Base-by-base conservation (phyloP, 2,113 vertebrate genomes). In the Callopanchax toddi region DNA sequence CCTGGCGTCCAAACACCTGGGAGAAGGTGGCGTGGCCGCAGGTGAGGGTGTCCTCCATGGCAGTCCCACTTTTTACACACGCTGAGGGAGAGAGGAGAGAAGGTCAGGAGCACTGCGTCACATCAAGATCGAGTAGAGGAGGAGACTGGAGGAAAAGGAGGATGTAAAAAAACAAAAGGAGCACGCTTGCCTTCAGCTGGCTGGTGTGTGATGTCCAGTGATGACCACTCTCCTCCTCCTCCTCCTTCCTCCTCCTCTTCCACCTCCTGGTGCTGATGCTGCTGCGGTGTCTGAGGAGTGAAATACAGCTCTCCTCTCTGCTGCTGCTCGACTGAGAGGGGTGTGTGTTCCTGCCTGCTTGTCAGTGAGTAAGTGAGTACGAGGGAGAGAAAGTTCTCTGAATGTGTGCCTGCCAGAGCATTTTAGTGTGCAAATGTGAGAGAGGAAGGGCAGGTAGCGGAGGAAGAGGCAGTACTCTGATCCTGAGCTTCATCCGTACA, bases 1-100 rank as follows among this genome's bases (percentile, higher is more conserved):
- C 92, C 85, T 93, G 92, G 23, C 89, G 92, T 70, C 92, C 92
- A 15, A 93, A 93, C 85, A 93, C 92, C 90, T 93, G 92, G 67
- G 92, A 91, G 67, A 92, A 92, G 71, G 92, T 91, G 79, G 85
- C 79, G 16, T 88, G 86, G 79, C 89, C 89, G 88, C 89, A 93
- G 88, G 91, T 93, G 80, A 92, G 86, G 16, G 86, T 88, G 81
- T 90, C 86, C 82, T 92, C 90, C 91, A 92, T 92, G 70, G 72
- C 69, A 74, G 78, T 63, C 60, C 79, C 66, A 21, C 66, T 63
- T 64, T 63, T n/a, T 64, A 64, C 66, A 51, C 51, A 26, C 53
- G 23, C 82, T 66, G 78, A 63, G 9, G n/a, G 32, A 22, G 9
- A 40, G 43, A 34, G 40, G 43, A 67, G 40, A 65, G 74, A 74